Base-by-base conservation (phyloP, 2,113 vertebrate species). In the Pangasianodon hypophthalmus region DNA sequence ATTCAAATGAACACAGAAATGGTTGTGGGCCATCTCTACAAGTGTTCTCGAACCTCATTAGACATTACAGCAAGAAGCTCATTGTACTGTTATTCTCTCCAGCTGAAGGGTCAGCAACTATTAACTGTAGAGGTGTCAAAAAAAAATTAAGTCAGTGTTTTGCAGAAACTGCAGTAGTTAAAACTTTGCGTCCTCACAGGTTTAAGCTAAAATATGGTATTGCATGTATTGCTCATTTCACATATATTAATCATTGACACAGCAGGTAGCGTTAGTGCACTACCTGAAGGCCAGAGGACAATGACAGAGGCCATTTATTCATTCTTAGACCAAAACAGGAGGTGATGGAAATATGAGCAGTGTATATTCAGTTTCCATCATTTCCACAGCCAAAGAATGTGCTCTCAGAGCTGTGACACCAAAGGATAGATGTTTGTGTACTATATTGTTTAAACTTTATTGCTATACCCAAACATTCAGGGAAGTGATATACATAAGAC, bases 281-380 rank as follows among this genome's bases (percentile, higher is more conserved):
- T 75, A 75, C 69, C 85, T 56, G 8, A 87, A 92, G 77, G 89
- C 82, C 46, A 32, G 46, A 88, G 52, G 16, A 77, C 88, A 87
- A 41, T 58, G 37, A 58, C 29, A 26, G 54, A 80, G 52, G 37
- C 52, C 9, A 26, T 58, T 87, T 44, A 6, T 86, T 90, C 32
- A 21, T 26, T 85, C 85, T 75, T 21, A 24, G 60, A 79, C 87
- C 88, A 91, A 88, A 88, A 58, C 71, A 56, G 84, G 67, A 84
- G 75, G 52, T 26, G 21, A 44, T 75, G 48, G 90, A 91, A 91
- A 91, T 32, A 37, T 52, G 62, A 91, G 54, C 48, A 16, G 14
- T 87, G 67, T 44, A 79, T 84, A 77, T 87, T 85, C 64, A 29
- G 80, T 91, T 91, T 67, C 88, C 58, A 56, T 48, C 88, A 56